A percentile compares a stretch with the other conserved stretches of the same genome.
Evolutionary conservation across 30 jellyfish, hydroid and myxozoan genomes (phyloP).

Genomic region (Rhopilema esculentum): DNA sequence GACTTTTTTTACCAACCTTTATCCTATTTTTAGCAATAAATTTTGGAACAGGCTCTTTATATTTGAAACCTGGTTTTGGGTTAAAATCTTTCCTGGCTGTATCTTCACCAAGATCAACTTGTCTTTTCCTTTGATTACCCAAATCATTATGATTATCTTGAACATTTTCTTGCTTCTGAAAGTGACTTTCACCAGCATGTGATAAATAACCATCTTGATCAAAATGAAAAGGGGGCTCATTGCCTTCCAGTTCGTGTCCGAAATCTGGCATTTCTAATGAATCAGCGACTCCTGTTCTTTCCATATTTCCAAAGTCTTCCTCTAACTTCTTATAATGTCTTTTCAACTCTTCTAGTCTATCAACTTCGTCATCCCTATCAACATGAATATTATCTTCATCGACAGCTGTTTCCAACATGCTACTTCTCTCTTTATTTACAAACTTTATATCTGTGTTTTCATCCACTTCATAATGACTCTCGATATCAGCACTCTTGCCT

Average conservation of each 20-base stretch:
- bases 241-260: neutral
- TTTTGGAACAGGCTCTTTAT: constrained; percentile 46
- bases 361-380: neutral
- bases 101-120: neutral
- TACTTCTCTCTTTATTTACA: neutral
- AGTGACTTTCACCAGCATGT: neutral
- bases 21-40: constrained; percentile 40
- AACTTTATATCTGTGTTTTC: neutral
- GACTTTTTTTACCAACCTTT: constrained; percentile 22
- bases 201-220: neutral
- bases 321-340: constrained; percentile 5
- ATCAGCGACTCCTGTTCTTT: constrained; percentile 9
- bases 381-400: neutral
- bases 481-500: constrained; percentile 14
- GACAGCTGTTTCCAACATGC: neutral
- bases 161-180: neutral
- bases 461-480: neutral
- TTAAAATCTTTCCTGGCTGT: neutral
- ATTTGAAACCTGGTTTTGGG: constrained; percentile 47
- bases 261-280: constrained; percentile 22
- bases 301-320: constrained; percentile 14
- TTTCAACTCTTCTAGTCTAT: neutral
- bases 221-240: neutral
- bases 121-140: neutral
- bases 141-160: neutral